These are phyloP conservation scores for Acronicta aceris DNA, from an alignment of 2,888 invertebrate species.

Conservation along the genomic window DNA sequence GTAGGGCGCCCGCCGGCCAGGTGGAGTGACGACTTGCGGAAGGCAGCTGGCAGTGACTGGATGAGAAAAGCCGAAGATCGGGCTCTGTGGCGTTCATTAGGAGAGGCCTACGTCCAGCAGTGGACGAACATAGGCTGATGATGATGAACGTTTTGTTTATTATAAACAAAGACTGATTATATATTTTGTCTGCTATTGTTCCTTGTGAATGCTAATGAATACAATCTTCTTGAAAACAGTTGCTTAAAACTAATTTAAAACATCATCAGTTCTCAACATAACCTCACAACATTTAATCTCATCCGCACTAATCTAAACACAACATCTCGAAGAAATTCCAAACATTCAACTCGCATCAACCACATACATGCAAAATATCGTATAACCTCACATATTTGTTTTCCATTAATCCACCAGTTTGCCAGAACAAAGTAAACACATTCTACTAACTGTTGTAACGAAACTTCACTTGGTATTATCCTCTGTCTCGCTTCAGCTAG, in stretches of 20 bases:
- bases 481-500: conserved; percentile 29
- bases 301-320: conserved; percentile 24
- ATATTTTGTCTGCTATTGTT: too few relatives aligned
- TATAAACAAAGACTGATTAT: too few relatives aligned
- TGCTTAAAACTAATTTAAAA: neutral
- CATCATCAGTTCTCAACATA: neutral
- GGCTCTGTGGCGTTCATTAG: too few relatives aligned
- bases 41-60: too few relatives aligned
- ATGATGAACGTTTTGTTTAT: too few relatives aligned
- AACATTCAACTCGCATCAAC: conserved; percentile 36
- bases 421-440: conserved; percentile 62
- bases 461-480: conserved; percentile 46
- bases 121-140: too few relatives aligned
- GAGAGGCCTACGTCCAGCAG: too few relatives aligned
- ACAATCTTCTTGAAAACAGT: neutral
- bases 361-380: conserved; percentile 55
- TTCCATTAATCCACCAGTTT: conserved; percentile 70
- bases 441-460: conserved; percentile 52
- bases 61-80: too few relatives aligned
- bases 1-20: too few relatives aligned
- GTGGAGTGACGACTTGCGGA: too few relatives aligned
- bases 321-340: conserved; percentile 44
- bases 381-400: conserved; percentile 67
- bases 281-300: conserved; percentile 14
- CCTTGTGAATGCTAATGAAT: too few relatives aligned